Evolutionary conservation across 2,113 vertebrate genomes (phyloP), one percentile per base, ranked within the genome.

Genomic region (Pantherophis guttatus): DNA sequence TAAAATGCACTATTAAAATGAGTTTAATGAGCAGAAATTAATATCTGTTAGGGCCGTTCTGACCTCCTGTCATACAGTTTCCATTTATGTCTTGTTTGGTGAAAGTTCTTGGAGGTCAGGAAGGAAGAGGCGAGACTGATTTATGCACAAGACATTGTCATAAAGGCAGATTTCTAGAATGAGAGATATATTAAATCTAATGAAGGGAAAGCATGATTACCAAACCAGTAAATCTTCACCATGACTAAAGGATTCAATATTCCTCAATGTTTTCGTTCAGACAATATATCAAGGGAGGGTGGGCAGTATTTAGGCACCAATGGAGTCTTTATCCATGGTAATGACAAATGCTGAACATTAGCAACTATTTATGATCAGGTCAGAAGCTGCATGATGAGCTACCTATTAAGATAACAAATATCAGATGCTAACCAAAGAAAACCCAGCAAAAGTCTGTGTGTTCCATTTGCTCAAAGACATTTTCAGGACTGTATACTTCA

Each of bases 161-260:
- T 96, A 92, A 95, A 92, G 87, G 97, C 97, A 97, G 96, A 97
- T 98, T 98, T 97, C 97, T 96, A 96, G 97, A 97, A 97, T 97
- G 97, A 97, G 97, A 98, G 97, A 97, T 97, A 97, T 96, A 97
- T 98, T 97, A 97, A 97, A 97, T 96, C 94, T 97, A 96, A 97
- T 96, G 97, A 97, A 97, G 94, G 89, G 39, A 97, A 93, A 94
- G 93, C 23, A 0, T 96, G 97, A 93, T 95, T 96, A 97, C 95
- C 91, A 92, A 96, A 96, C 95, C 96, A 96, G 96, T 65, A 94
- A 95, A 96, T 88, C 95, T 96, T 95, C n/a, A 2, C 94, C 87
- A 93, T 94, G 97, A 97, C 97, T 96, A 96, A 97, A 96, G 91
- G 96, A 96, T 96, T 97, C 95, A 93, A 86, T 96, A 94, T 96